A percentile compares a stretch with the other conserved stretches of the same genome.
Conservation (phyloP, 1,140 invertebrate species). For the Penaeus chinensis region DNA sequence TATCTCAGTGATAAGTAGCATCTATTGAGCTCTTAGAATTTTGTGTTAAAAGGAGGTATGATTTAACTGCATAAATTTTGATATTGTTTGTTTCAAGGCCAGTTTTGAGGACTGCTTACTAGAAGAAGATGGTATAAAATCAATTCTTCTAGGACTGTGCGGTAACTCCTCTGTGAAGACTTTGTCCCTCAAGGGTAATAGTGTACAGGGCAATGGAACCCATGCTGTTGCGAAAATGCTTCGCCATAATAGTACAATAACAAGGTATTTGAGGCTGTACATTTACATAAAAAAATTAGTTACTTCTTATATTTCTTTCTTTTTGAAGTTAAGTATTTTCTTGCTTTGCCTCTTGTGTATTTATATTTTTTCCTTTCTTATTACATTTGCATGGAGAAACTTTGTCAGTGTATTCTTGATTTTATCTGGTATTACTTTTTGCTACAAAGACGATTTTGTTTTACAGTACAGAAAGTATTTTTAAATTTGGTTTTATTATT, state of each 20-base stretch:
- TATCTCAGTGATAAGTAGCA: not conserved
- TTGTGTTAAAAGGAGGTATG: not conserved
- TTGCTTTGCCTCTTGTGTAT: too few relatives aligned
- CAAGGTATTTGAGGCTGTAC: conserved; percentile 13
- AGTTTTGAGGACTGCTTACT: conserved; percentile 51
- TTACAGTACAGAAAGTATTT: too few relatives aligned
- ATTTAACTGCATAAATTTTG: not conserved
- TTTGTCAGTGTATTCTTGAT: too few relatives aligned
- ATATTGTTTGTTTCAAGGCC: conserved; percentile 11
- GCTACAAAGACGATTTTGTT: too few relatives aligned
- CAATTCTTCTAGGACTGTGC: conserved; percentile 48
- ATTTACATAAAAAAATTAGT: not conserved
- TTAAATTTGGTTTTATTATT: too few relatives aligned
- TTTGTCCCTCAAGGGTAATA: conserved; percentile 44
- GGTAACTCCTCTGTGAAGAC: conserved; percentile 45
- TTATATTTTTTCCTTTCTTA: too few relatives aligned
- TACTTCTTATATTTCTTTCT: not conserved
- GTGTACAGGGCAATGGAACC: conserved; percentile 33
- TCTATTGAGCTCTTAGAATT: not conserved
- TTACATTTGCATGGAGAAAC: too few relatives aligned
- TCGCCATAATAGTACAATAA: conserved; percentile 35
- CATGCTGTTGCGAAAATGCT: conserved; percentile 46
- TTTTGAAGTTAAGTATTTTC: not conserved
- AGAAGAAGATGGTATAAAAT: conserved; percentile 49
- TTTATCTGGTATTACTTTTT: too few relatives aligned